Evolutionary conservation across 2,888 invertebrate genomes (phyloP), one percentile per base, ranked within the genome.

Genomic region (Tipula confusa): DNA sequence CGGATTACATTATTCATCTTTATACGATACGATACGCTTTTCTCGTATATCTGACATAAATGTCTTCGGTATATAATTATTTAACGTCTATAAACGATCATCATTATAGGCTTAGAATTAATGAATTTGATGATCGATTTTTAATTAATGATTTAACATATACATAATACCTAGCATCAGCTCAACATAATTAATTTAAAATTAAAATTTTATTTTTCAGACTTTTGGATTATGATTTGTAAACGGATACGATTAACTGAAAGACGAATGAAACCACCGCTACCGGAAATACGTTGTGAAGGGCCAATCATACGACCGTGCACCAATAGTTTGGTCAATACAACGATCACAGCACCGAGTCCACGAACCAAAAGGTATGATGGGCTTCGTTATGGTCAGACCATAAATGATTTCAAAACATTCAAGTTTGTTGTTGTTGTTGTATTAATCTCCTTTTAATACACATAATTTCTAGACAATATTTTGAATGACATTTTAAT

Each of bases 221-320:
- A n/a, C n/a, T n/a, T n/a, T n/a, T n/a, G n/a, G n/a, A n/a, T n/a
- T n/a, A 83, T 83, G 83, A 33, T 83, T n/a, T 83, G 83, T 29
- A 83, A 38, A 29, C 36, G 81, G 31, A 81, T 83, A 15, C 83
- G 43, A 11, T 82, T 83, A 18, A 83, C 36, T 2, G 83, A 83
- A 48, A 29, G 83, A 18, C 83, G 83, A 2, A 82, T 33, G 18
- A 64, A 79, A 82, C 36, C 31, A 9, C 36, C 31, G 4, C 3
- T 28, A 31, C 83, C 38, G n/a, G 48, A 43, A 31, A 29, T 43
- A 29, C 31, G n/a, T n/a, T n/a, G 28, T 29, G 83, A 80, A 15
- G 83, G 84, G 3, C 82, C 84, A 82, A 81, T 82, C 9, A 79
- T 84, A 11, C 84, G 84, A 6, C 84, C 84, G n/a, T 84, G 84